Evolutionary conservation across 2,113 vertebrate species (phyloP), one percentile per base, ranked within the genome.

Genomic region (Symphodus melops): DNA sequence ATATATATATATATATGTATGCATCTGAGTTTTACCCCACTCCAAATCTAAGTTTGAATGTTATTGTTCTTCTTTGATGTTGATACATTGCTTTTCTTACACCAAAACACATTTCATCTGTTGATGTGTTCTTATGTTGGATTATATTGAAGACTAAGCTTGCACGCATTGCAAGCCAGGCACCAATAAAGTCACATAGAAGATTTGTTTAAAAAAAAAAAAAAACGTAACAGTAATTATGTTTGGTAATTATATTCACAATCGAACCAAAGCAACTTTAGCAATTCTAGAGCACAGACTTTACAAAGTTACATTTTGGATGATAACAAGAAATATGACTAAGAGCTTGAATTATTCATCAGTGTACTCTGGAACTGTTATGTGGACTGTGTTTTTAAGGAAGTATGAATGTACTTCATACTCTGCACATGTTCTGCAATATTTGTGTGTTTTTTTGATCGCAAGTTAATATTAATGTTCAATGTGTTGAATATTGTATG

Each of bases 271-370:
- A 62, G 11, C 20, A 59, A 13, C 17, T 46, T 60, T 11, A 63
- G 36, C 42, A 58, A 23, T 0, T 11, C 19, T 19, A 2, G 17
- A 65, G 5, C 36, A 68, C 19, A 23, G 4, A 62, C 19, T 46
- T 16, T 52, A 9, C 41, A 20, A 37, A 64, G 28, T 53, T 79
- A 51, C 46, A 52, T 52, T 44, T 42, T 71, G 12, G 53, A 62
- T 68, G 62, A 70, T 51, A 72, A 51, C 33, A 70, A 72, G 48
- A 56, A 66, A 42, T 63, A 67, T 69, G 60, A 72, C 75, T 70
- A 59, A 37, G 54, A 23, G 8, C 51, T 54, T 79, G 51, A 84
- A 76, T 76, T 70, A 75, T 85, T 70, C 17, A 82, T 62, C 11
- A 63, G 41, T 10, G 46, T 46, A 14, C 44, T 33, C 36, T 68